A percentile compares a stretch with the other conserved stretches of the same genome.
These are phyloP conservation scores for Teleiodes luculella DNA, from an alignment of 2,888 invertebrate species.

Conservation along the genomic window DNA sequence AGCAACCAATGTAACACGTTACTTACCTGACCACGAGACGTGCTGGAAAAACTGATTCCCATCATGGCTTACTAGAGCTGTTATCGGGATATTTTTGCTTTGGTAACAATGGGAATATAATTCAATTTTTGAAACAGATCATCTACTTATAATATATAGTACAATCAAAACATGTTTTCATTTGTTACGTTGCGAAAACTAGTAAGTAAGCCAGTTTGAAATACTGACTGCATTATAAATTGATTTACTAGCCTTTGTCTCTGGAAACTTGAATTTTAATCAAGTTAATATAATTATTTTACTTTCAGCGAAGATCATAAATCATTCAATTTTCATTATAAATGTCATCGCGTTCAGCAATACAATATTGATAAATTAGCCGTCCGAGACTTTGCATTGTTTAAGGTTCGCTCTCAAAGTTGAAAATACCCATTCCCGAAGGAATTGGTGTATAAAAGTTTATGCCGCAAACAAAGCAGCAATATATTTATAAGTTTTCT, in stretches of 20 bases:
- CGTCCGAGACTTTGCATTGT: conserved; percentile 17
- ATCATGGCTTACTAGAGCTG: too few species aligned
- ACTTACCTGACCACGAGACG: background rate
- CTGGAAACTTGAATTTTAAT: too few species aligned
- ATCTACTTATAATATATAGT: too few species aligned
- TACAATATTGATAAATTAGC: conserved; percentile 25
- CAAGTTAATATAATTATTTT: conserved; percentile 1
- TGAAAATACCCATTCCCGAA: conserved; percentile 12
- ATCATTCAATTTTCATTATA: conserved; percentile 24
- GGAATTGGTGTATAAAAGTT: conserved; percentile 3
- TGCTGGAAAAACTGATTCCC: background rate
- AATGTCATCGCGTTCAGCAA: conserved; percentile 18
- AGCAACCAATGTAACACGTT: background rate
- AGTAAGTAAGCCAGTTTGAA: too few species aligned
- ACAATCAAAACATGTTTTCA: too few species aligned
- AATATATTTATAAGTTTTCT: conserved; percentile 10
- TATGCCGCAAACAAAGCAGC: background rate
- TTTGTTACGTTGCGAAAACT: too few species aligned
- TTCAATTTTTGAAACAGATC: too few species aligned
- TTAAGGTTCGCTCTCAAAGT: conserved; percentile 14
- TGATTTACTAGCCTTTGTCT: too few species aligned
- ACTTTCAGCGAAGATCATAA: conserved; percentile 20
- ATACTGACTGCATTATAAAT: too few species aligned
- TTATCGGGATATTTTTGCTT: too few species aligned
- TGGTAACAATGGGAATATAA: too few species aligned